phyloP scores from a whole-genome alignment of 53 echinoderm and acorn worm species.

The Luidia sarsii region DNA sequence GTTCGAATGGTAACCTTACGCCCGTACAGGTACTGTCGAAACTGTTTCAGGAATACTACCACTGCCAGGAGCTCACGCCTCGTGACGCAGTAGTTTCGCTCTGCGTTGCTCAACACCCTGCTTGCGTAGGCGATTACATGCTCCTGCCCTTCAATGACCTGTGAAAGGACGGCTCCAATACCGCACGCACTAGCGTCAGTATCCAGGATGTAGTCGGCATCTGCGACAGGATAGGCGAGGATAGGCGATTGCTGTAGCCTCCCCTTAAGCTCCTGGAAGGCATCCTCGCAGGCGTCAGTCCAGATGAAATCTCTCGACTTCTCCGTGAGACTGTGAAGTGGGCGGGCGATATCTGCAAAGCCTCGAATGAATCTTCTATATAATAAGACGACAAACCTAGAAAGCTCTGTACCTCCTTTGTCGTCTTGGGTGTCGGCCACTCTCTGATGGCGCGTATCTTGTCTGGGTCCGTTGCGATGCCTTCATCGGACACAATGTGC shows the following conservation, averaged over 20 bases:
- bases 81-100: slow-evolving; percentile 11
- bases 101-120: neutral
- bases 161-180: slow-evolving; percentile 24
- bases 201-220: slow-evolving; percentile 10
- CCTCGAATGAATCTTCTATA: neutral
- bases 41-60: slow-evolving; percentile 15
- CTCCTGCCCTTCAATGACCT: slow-evolving; percentile 4
- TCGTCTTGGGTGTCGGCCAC: slow-evolving; percentile 11
- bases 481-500: slow-evolving; percentile 8
- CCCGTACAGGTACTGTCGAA: slow-evolving; percentile 11
- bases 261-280: slow-evolving; percentile 21
- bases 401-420: slow-evolving; percentile 15
- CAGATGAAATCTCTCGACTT: neutral
- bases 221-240: neutral
- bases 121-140: slow-evolving; percentile 11
- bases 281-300: neutral
- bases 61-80: slow-evolving; percentile 6
- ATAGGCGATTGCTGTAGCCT: neutral
- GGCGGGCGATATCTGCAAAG: slow-evolving; percentile 25
- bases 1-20: neutral
- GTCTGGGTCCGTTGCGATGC: slow-evolving; percentile 18
- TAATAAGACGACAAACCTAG: slow-evolving; percentile 20
- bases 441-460: slow-evolving; percentile 6
- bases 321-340: slow-evolving; percentile 12
- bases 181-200: slow-evolving; percentile 27